Percentiles rank a stretch among this genome's conserved stretches.
Conservation (phyloP, 2,888 invertebrate species). For the Aphidoletes aphidimyza region DNA sequence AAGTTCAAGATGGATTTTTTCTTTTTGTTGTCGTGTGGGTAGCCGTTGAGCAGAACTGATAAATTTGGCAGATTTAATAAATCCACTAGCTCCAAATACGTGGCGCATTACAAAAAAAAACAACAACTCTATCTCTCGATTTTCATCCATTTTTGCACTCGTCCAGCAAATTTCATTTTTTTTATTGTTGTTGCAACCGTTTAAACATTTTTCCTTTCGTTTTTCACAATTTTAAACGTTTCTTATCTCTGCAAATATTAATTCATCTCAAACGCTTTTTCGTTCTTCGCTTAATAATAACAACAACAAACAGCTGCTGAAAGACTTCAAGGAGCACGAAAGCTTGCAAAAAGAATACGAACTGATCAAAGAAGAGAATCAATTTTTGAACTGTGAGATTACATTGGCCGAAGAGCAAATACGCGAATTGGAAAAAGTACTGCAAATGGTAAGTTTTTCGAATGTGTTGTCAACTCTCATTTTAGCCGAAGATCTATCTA, state of each 20-base stretch:
- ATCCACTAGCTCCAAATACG: neutral
- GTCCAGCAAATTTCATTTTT: neutral
- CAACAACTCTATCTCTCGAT: no score
- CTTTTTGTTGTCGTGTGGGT: no score
- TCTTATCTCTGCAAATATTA: neutral
- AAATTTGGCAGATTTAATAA: conserved; percentile 26
- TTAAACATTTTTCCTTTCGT: neutral
- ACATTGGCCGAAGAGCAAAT: conserved; percentile 68
- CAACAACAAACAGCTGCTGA: no score
- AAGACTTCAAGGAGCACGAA: conserved; percentile 51
- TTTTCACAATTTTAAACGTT: neutral
- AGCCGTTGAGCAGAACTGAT: neutral
- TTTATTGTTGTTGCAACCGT: conserved; percentile 55
- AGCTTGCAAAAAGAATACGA: conserved; percentile 64
- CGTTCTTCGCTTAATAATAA: no score
- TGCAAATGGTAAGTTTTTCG: conserved; percentile 65
- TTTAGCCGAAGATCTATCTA: no score
- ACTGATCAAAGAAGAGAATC: conserved; percentile 65
- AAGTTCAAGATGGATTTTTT: conserved; percentile 36
- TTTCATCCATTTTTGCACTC: neutral
- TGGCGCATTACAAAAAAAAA: no score
- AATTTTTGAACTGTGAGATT: conserved; percentile 67
- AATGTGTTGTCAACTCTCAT: no score
- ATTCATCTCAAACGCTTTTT: neutral
- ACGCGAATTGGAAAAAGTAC: conserved; percentile 67